These are phyloP conservation scores for Antechinus stuartii DNA, from an alignment of 2,113 vertebrate species.

Conservation along the genomic window DNA sequence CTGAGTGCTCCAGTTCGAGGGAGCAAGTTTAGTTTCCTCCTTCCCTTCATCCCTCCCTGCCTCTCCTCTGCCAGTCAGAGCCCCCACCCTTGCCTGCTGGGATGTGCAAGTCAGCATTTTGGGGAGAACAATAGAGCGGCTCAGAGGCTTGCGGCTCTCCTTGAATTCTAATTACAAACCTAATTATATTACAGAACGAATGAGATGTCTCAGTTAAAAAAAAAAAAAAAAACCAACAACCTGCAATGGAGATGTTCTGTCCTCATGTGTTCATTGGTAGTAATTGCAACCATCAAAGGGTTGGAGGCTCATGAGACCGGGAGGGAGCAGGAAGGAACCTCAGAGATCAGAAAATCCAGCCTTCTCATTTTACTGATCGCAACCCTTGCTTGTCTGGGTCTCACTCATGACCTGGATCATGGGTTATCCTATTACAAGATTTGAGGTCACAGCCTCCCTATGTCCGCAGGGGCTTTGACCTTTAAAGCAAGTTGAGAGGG, in stretches of 20 bases:
- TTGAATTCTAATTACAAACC: neutral
- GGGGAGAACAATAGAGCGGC: neutral
- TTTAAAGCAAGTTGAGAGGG: neutral
- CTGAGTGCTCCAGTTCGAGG: neutral
- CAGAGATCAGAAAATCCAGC: neutral
- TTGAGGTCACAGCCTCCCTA: neutral
- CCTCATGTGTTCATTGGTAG: neutral
- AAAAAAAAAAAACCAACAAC: neutral
- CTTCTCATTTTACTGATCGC: neutral
- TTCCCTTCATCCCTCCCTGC: neutral
- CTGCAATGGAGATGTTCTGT: neutral
- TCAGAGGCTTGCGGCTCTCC: neutral
- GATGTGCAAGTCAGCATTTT: neutral
- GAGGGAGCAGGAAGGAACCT: neutral
- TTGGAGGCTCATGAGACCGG: neutral
- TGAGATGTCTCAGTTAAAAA: neutral
- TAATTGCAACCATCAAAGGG: neutral
- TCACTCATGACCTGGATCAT: neutral
- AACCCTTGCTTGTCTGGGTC: neutral
- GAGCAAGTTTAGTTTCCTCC: neutral
- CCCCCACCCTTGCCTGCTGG: neutral
- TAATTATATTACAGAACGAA: neutral
- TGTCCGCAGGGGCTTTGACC: neutral
- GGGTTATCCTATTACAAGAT: neutral
- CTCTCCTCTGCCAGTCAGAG: neutral